Evolutionary conservation across 1,140 invertebrate genomes (phyloP).

Genomic region (Diorhabda sublineata): DNA sequence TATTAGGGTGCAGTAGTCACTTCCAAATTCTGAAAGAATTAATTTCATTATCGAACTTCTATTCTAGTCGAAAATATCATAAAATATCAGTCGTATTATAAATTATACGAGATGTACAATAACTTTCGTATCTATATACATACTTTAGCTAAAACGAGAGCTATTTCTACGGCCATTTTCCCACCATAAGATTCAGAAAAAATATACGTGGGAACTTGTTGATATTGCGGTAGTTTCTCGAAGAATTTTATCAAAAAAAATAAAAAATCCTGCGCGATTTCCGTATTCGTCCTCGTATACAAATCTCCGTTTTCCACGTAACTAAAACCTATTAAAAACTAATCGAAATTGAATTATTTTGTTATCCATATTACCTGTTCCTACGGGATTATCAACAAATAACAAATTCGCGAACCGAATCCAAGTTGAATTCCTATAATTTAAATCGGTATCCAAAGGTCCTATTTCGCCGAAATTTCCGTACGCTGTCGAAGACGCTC

Average conservation of each 20-base stretch:
- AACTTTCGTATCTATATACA: background rate
- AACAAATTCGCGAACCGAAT: slow-evolving; percentile 70
- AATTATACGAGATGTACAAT: no score
- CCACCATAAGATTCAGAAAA: slow-evolving; percentile 87
- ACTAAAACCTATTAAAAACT: slow-evolving; percentile 65
- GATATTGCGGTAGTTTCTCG: slow-evolving; percentile 60
- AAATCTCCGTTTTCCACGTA: slow-evolving; percentile 61
- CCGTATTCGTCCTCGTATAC: slow-evolving; percentile 60
- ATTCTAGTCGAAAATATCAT: no score
- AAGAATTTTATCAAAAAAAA: slow-evolving; percentile 64
- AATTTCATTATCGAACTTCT: no score
- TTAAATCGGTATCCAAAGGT: slow-evolving; percentile 61
- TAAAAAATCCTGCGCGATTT: slow-evolving; percentile 76
- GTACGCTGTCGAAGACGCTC: slow-evolving; percentile 69
- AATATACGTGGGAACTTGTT: slow-evolving; percentile 70
- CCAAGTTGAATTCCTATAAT: slow-evolving; percentile 69
- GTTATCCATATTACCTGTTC: no score
- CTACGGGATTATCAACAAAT: slow-evolving; percentile 86
- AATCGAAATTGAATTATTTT: no score
- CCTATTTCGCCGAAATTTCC: slow-evolving; percentile 78
- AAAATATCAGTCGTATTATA: no score
- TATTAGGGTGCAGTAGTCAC: no score
- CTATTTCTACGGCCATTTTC: slow-evolving; percentile 84
- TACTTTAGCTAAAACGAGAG: slow-evolving; percentile 58
- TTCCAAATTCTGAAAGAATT: no score